phyloP scores from a whole-genome alignment of 2,797 vertebrate genomes.

The Halcyon smyrnensis region DNA sequence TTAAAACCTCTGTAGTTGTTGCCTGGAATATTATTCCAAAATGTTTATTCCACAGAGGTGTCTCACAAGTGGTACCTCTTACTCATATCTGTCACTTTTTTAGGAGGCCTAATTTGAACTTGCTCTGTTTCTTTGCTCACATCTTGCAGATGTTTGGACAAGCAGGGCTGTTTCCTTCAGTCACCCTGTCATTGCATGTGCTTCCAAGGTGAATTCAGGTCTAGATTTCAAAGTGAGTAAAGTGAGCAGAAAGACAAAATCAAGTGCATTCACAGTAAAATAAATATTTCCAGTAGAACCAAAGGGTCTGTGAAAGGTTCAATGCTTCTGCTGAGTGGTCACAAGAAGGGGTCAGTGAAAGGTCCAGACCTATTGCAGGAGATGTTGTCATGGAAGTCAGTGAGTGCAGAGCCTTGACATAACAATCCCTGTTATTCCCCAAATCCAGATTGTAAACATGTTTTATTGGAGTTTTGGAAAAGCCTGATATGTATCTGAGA shows the following conservation, averaged over 20 bases:
- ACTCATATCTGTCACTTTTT: constrained; percentile 61
- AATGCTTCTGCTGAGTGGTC: background rate
- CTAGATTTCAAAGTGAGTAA: background rate
- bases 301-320: background rate
- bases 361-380: background rate
- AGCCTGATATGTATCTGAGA: background rate
- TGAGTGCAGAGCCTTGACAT: background rate
- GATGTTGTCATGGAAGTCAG: background rate
- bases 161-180: background rate
- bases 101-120: constrained; percentile 34
- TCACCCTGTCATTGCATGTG: background rate
- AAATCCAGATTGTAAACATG: background rate
- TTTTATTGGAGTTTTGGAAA: background rate
- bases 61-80: constrained; percentile 55
- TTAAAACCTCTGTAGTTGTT: constrained; percentile 59
- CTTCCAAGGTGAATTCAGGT: background rate
- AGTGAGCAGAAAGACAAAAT: background rate
- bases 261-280: background rate
- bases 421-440: background rate
- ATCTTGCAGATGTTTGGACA: constrained; percentile 12
- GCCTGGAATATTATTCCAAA: constrained; percentile 67
- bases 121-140: background rate
- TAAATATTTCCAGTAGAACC: background rate
- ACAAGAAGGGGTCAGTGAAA: background rate
- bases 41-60: constrained; percentile 62